Evolutionary conservation across 2,888 invertebrate genomes (phyloP).

Genomic region (Cerceris rybyensis): DNA sequence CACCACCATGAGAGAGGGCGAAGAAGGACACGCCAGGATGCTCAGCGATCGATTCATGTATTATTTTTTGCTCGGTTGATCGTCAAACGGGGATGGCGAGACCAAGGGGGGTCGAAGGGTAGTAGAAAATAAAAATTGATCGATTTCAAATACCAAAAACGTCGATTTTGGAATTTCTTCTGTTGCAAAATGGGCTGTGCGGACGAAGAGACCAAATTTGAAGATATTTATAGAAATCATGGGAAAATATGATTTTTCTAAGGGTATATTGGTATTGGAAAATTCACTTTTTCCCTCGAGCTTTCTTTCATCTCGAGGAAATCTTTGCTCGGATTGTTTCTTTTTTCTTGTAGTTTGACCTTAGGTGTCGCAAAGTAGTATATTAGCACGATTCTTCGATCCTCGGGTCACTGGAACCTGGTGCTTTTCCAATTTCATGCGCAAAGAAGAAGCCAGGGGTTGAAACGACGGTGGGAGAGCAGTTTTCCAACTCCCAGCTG

Average conservation of each 20-base stretch:
- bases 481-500: constrained; percentile 33
- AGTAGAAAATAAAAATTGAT: too few relatives aligned
- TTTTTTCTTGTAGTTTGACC: not conserved
- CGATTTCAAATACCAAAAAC: too few relatives aligned
- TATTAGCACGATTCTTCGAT: constrained; percentile 43
- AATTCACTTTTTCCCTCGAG: too few relatives aligned
- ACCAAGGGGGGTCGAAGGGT: not conserved
- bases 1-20: not conserved
- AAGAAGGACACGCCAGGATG: not conserved
- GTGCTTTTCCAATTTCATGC: constrained; percentile 51
- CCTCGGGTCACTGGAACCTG: constrained; percentile 17
- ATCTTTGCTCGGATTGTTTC: constrained; percentile 3
- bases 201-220: too few relatives aligned
- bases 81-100: constrained; percentile 1
- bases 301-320: too few relatives aligned
- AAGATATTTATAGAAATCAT: too few relatives aligned
- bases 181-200: too few relatives aligned
- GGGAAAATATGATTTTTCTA: too few relatives aligned
- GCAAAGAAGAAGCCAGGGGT: constrained; percentile 12
- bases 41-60: constrained; percentile 1
- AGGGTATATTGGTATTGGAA: too few relatives aligned
- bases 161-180: too few relatives aligned
- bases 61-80: constrained; percentile 4
- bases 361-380: constrained; percentile 5
- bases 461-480: constrained; percentile 24